Evolutionary conservation across 1,140 invertebrate species (phyloP), one percentile per base, ranked within the genome.

Genomic region (Varroa destructor): DNA sequence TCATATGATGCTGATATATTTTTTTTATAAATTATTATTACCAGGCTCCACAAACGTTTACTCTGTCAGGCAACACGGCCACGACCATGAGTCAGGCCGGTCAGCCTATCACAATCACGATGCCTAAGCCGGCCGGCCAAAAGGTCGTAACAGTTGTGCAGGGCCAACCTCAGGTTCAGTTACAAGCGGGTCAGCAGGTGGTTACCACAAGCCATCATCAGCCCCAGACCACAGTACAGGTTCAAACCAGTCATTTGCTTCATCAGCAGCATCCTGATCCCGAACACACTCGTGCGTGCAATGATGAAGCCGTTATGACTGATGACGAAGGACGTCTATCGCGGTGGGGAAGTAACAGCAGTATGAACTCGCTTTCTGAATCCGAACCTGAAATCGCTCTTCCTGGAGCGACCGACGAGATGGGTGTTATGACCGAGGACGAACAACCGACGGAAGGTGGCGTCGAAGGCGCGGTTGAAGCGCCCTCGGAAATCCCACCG

Each of bases 41-140:
- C 4, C 12, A 71, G 58, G 57, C 57, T 14, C 61, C 51, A 46
- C 61, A 67, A 46, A 67, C 61, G 46, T 67, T 82, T 0, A 70
- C 82, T 37, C 79, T 81, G 0, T 79, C 79, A 40, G 78, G 80
- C 1, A 81, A 76, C 79, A 81, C 56, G 10, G 43, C 74, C 12
- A 76, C 75, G 71, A 76, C 74, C n/a, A 75, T 77, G 12, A 77
- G 75, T 43, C 74, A 72, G 37, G 72, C 82, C n/a, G 85, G 84
- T 40, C 56, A 87, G 76, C 87, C 87, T 0, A 86, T 88, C 56
- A 87, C 86, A 1, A 84, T 88, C 61, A 86, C 86, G 0, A 83
- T 87, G 55, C 85, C 86, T 4, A 82, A 36, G 71, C 70, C 46
- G 76, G 85, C 36, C 81, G 83, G 73, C 75, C 75, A 71, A 77